phyloP scores from a whole-genome alignment of 2,113 vertebrate species.

The Sardina pilchardus region DNA sequence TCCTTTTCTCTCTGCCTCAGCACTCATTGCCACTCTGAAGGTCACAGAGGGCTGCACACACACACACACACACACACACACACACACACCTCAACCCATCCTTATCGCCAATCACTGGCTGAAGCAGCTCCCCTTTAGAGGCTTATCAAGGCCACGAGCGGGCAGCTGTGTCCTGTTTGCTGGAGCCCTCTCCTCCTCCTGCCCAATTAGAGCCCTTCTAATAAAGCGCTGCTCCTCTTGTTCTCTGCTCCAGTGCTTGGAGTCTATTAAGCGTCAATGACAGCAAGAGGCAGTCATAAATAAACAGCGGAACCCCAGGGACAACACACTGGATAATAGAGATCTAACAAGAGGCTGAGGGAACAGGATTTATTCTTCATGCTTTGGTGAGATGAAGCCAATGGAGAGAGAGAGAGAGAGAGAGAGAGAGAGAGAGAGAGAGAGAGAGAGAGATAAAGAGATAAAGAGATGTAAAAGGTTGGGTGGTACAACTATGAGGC shows the following conservation, averaged over 20 bases:
- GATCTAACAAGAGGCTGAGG: background rate
- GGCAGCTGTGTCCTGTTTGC: background rate
- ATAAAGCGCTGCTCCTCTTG: background rate
- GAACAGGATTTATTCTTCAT: background rate
- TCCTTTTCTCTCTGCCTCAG: background rate
- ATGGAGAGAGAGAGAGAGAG: background rate
- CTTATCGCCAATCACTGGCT: background rate
- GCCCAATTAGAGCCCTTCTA: constrained; percentile 2
- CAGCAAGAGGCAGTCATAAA: constrained; percentile 7
- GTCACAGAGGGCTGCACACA: background rate
- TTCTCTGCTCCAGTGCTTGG: background rate
- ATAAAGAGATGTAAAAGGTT: background rate
- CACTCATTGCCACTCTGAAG: background rate
- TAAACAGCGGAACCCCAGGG: background rate
- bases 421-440: background rate
- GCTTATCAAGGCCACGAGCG: background rate
- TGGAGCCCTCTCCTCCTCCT: background rate
- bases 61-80: background rate
- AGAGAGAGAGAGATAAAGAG: background rate
- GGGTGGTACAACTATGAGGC: background rate
- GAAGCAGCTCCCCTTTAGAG: background rate
- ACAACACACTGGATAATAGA: background rate
- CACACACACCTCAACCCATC: background rate
- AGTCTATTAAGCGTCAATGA: background rate
- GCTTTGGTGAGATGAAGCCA: background rate